Evolutionary conservation across 2,113 vertebrate genomes (phyloP).

Genomic region (Pavo muticus): DNA sequence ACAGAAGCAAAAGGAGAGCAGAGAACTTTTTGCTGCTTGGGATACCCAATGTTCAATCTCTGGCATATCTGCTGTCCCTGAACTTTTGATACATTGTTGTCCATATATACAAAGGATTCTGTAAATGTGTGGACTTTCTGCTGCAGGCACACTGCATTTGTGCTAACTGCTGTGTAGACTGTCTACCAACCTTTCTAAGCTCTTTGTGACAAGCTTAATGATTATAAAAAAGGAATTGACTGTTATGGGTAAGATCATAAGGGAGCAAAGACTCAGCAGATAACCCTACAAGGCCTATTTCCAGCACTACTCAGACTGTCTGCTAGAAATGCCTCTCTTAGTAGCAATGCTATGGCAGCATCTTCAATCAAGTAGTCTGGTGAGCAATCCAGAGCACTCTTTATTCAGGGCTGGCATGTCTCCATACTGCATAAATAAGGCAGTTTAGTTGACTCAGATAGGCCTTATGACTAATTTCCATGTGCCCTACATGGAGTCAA

Average conservation of each 20-base stretch:
- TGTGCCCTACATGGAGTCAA: fast-evolving
- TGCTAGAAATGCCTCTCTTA: background rate
- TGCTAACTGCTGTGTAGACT: background rate
- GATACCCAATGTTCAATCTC: background rate
- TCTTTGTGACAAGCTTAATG: background rate
- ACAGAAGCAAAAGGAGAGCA: background rate
- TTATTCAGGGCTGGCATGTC: background rate
- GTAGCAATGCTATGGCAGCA: background rate
- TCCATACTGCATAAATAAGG: background rate
- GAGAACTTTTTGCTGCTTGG: background rate
- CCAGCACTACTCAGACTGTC: background rate
- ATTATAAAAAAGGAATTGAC: background rate
- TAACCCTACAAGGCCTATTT: background rate
- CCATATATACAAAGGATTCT: background rate
- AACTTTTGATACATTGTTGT: background rate
- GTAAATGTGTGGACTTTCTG: background rate
- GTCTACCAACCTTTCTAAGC: background rate
- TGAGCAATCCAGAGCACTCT: background rate
- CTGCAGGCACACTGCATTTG: background rate
- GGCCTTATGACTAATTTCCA: background rate
- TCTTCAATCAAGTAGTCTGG: background rate
- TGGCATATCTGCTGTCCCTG: background rate
- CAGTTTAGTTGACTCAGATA: background rate
- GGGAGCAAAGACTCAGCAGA: background rate
- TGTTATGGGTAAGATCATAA: background rate